Evolutionary conservation across 2,113 vertebrate species (phyloP).

Genomic region (Chloebia gouldiae): DNA sequence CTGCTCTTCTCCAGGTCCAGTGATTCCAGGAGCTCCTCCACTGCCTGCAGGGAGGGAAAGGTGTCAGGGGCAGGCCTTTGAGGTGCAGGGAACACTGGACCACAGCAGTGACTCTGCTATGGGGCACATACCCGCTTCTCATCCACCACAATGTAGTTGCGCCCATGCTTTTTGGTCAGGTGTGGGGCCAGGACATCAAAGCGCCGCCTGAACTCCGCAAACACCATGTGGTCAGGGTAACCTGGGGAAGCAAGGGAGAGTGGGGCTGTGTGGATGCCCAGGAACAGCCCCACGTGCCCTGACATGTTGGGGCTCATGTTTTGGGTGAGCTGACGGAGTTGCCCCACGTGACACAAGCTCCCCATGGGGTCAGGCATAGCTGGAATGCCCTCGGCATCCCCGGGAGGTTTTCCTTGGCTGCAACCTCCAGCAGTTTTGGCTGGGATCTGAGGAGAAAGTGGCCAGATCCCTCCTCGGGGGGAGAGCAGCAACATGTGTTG

Average conservation of each 20-base stretch:
- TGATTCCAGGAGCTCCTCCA: constrained; percentile 91
- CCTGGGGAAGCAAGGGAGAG: constrained; percentile 68
- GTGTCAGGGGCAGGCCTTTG: not conserved
- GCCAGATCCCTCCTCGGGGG: not conserved
- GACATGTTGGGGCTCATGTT: not conserved
- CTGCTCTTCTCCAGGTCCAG: constrained; percentile 96
- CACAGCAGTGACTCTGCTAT: rapidly evolving
- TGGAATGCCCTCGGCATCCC: not conserved
- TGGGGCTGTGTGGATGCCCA: rapidly evolving
- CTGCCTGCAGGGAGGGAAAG: constrained; percentile 75
- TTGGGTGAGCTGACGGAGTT: not conserved
- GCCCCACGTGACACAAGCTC: not conserved
- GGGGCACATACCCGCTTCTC: constrained; percentile 83
- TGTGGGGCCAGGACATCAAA: constrained; percentile 94
- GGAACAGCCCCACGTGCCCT: not conserved
- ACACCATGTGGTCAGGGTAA: constrained; percentile 97
- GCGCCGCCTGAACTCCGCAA: constrained; percentile 92
- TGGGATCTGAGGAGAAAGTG: not conserved
- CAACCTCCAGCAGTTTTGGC: not conserved
- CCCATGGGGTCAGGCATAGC: not conserved
- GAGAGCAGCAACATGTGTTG: not conserved
- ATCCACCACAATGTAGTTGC: constrained; percentile 91
- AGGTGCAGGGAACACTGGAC: not conserved
- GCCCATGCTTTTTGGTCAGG: constrained; percentile 93
- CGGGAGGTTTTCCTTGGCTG: not conserved